Evolutionary conservation across 1,140 invertebrate genomes (phyloP).

Genomic region (Drosophila murphyi): DNA sequence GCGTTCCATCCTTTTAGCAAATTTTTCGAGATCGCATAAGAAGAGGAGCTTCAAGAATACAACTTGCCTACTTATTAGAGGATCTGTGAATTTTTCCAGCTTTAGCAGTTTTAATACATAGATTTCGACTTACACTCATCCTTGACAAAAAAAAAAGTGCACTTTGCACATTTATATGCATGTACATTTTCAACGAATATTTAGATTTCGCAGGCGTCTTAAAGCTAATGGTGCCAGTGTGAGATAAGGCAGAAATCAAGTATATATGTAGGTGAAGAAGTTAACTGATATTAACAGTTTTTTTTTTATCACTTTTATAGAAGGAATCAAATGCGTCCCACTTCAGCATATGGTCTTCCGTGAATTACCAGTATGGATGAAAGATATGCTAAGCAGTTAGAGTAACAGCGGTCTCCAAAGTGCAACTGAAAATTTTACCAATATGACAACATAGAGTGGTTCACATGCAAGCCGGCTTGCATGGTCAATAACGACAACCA

Average conservation of each 20-base stretch:
- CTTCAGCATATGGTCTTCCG: constrained; percentile 14
- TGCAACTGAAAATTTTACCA: constrained; percentile 53
- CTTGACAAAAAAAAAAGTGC: too few species aligned
- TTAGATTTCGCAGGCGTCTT: neutral
- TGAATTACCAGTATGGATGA: constrained; percentile 42
- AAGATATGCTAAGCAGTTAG: constrained; percentile 37
- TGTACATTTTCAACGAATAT: too few species aligned
- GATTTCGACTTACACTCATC: too few species aligned
- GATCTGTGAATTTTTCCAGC: too few species aligned
- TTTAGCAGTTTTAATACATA: too few species aligned
- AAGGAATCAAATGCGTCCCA: neutral
- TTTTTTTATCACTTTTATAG: too few species aligned
- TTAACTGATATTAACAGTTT: neutral
- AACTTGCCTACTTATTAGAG: too few species aligned
- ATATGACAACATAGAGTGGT: constrained; percentile 66
- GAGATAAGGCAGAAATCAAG: neutral
- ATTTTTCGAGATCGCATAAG: too few species aligned
- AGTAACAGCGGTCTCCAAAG: constrained; percentile 44
- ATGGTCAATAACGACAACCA: constrained; percentile 11
- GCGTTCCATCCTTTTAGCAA: too few species aligned
- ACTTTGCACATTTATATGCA: too few species aligned
- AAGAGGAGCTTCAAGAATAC: too few species aligned
- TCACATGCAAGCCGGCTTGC: constrained; percentile 38
- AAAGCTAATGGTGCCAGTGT: neutral
- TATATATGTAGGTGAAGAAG: neutral